These are phyloP conservation scores for Melanchra persicariae DNA, from an alignment of 2,888 invertebrate genomes.

Conservation along the genomic window DNA sequence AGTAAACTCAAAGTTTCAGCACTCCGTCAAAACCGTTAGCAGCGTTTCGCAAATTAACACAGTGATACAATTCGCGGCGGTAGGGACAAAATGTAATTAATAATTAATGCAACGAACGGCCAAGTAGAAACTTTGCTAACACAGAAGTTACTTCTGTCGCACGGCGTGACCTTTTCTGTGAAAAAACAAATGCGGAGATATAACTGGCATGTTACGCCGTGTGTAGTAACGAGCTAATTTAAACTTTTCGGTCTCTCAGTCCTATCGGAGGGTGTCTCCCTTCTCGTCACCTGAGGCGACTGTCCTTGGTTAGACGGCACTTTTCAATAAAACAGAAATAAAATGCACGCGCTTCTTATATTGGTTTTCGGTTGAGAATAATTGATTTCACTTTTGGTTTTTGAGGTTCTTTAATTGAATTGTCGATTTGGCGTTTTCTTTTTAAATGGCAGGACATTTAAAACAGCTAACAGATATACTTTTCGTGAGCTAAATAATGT, in stretches of 20 bases:
- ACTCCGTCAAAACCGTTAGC: constrained; percentile 56
- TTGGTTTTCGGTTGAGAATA: constrained; percentile 60
- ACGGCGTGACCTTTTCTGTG: constrained; percentile 84
- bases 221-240: constrained; percentile 91
- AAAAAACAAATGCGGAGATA: constrained; percentile 87
- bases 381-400: constrained; percentile 53
- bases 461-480: too few species aligned
- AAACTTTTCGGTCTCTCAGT: constrained; percentile 88
- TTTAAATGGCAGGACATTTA: neutral
- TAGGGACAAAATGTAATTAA: constrained; percentile 78
- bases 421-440: neutral
- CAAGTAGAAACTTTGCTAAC: constrained; percentile 79
- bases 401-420: constrained; percentile 39
- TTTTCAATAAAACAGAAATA: constrained; percentile 83
- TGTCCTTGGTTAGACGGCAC: constrained; percentile 79
- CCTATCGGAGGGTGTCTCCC: constrained; percentile 82
- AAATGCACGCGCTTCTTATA: constrained; percentile 68
- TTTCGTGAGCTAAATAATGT: too few species aligned
- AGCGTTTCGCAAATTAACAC: constrained; percentile 73
- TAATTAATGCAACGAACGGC: constrained; percentile 83
- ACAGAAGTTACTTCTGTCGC: constrained; percentile 79
- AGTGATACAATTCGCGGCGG: constrained; percentile 66
- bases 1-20: constrained; percentile 52
- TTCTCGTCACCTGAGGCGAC: constrained; percentile 87
- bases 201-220: constrained; percentile 84